Conservation (phyloP, 2,113 vertebrate species). For the Ophiodon elongatus region DNA sequence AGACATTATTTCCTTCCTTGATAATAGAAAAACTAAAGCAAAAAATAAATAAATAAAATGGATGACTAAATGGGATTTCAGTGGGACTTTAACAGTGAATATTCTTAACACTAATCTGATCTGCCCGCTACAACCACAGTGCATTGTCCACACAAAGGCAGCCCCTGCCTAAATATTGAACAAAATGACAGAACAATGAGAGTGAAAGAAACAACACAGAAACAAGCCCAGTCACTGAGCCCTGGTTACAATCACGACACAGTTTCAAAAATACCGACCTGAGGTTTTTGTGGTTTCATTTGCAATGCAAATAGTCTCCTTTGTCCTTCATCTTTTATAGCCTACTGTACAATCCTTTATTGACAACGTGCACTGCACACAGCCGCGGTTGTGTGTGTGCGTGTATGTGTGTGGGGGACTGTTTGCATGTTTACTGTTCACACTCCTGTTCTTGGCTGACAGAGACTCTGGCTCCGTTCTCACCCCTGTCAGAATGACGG, state of each 20-base stretch:
- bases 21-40: not conserved
- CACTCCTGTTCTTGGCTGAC: slow-evolving; percentile 55
- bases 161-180: slow-evolving; percentile 6
- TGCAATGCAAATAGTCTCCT: slow-evolving; percentile 63
- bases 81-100: not conserved
- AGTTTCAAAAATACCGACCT: slow-evolving; percentile 24
- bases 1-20: not conserved
- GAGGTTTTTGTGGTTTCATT: slow-evolving; percentile 49
- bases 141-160: not conserved
- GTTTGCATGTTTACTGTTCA: slow-evolving; percentile 57
- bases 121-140: not conserved
- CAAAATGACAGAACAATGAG: slow-evolving; percentile 21
- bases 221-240: slow-evolving; percentile 1
- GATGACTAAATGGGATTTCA: not conserved
- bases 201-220: slow-evolving; percentile 7
- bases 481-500: slow-evolving; percentile 59
- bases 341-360: slow-evolving; percentile 48
- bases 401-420: slow-evolving; percentile 12
- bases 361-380: slow-evolving; percentile 28
- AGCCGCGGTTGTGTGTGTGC: slow-evolving; percentile 9
- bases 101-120: not conserved
- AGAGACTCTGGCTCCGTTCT: slow-evolving; percentile 45
- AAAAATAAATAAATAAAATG: not conserved
- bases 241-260: slow-evolving; percentile 4
- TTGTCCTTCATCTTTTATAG: slow-evolving; percentile 58